Evolutionary conservation across 2,113 vertebrate species (phyloP).

Genomic region (Poeciliopsis turrubarensis): DNA sequence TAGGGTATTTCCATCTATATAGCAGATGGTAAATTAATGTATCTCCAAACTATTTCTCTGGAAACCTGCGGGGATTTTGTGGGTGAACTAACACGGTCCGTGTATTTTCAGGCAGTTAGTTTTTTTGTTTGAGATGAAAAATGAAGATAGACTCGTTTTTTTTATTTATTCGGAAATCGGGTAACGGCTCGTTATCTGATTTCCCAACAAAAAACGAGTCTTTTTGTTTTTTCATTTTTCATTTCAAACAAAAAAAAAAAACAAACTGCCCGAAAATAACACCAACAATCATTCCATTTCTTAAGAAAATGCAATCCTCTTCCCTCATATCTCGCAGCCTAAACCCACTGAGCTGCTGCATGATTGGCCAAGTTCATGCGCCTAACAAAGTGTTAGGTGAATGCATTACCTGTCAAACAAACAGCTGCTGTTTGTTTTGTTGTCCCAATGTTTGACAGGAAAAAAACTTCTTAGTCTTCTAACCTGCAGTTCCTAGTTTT

Average conservation of each 20-base stretch:
- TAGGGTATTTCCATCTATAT: background rate
- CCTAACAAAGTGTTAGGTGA: background rate
- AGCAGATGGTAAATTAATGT: background rate
- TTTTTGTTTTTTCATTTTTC: no score
- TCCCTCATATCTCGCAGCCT: background rate
- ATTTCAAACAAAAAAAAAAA: no score
- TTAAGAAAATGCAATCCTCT: background rate
- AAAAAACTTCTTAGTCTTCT: background rate
- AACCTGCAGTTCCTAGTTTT: background rate
- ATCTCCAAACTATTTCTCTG: background rate
- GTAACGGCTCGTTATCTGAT: no score
- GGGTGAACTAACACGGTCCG: no score
- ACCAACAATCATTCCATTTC: background rate
- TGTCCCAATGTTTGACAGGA: no score
- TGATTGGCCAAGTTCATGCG: background rate
- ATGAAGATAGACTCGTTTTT: no score
- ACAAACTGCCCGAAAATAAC: no score
- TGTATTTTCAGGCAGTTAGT: no score
- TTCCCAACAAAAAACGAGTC: no score
- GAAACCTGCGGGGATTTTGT: background rate
- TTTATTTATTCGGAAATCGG: no score
- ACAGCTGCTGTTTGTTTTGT: background rate
- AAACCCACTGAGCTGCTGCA: background rate
- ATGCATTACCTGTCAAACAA: background rate
- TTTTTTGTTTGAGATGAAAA: no score